Evolutionary conservation across 2,888 invertebrate genomes (phyloP).

Genomic region (Eueremaeus valkanovi): DNA sequence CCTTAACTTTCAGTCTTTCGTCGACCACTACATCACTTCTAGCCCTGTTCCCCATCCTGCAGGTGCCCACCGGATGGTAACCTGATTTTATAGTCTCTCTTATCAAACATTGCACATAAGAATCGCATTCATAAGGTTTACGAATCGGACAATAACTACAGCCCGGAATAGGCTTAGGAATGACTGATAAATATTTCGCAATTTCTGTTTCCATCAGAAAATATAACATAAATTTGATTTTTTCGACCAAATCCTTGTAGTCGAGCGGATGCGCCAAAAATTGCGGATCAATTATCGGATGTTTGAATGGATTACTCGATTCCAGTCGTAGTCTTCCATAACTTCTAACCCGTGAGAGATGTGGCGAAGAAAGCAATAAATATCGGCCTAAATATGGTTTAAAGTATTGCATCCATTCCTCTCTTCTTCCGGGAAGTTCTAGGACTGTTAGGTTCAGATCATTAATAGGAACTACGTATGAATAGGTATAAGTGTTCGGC

Average conservation of each 20-base stretch:
- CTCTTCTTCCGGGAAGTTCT: neutral
- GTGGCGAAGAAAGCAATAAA: neutral
- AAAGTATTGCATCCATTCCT: neutral
- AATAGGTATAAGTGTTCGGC: constrained; percentile 3
- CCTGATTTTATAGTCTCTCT: constrained; percentile 35
- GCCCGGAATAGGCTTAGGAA: neutral
- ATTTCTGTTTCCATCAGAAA: neutral
- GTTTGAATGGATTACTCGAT: neutral
- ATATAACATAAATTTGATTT: neutral
- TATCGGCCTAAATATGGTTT: neutral
- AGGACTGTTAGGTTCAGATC: neutral
- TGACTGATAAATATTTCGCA: neutral
- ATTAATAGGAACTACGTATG: neutral
- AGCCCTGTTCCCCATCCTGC: constrained; percentile 45
- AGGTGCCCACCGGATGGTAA: constrained; percentile 48
- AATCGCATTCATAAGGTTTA: neutral
- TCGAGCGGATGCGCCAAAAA: neutral
- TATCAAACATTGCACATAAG: neutral
- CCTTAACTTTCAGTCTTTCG: constrained; percentile 48
- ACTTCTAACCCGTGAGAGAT: neutral
- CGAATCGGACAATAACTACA: neutral
- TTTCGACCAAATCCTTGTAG: neutral
- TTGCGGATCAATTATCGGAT: neutral
- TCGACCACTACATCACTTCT: constrained; percentile 47
- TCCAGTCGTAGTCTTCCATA: neutral